These are phyloP conservation scores for Phasianus colchicus DNA, from an alignment of 2,113 vertebrate genomes.

Conservation along the genomic window DNA sequence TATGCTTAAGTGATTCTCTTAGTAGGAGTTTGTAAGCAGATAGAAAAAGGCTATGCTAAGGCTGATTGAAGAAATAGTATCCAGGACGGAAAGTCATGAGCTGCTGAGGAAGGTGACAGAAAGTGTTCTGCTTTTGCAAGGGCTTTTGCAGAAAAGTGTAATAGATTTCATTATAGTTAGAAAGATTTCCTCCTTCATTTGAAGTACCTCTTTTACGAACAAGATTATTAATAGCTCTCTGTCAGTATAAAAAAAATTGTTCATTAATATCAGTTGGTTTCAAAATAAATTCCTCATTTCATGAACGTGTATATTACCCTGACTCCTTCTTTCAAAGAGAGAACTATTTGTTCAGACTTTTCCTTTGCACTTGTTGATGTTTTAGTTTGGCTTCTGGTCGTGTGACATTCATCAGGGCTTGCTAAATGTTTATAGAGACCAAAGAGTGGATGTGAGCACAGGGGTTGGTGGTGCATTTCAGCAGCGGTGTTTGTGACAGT, in stretches of 20 bases:
- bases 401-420: neutral
- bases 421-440: too few species aligned
- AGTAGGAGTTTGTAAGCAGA: neutral
- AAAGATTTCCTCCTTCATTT: constrained; percentile 24
- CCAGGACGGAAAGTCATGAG: neutral
- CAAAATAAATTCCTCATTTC: neutral
- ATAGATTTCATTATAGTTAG: neutral
- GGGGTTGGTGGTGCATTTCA: too few species aligned
- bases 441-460: too few species aligned
- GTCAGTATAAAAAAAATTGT: neutral
- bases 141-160: neutral
- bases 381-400: neutral
- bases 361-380: neutral
- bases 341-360: neutral
- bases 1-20: neutral
- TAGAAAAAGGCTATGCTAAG: neutral
- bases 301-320: neutral
- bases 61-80: neutral
- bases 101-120: neutral
- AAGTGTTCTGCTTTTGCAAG: neutral
- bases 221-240: neutral
- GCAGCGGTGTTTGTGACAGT: too few species aligned
- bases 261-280: neutral
- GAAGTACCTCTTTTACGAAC: neutral
- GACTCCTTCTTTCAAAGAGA: neutral